Percentiles rank a stretch among this genome's conserved stretches.
Evolutionary conservation across 2,888 invertebrate species (phyloP).

Genomic region (Agrochola macilenta): DNA sequence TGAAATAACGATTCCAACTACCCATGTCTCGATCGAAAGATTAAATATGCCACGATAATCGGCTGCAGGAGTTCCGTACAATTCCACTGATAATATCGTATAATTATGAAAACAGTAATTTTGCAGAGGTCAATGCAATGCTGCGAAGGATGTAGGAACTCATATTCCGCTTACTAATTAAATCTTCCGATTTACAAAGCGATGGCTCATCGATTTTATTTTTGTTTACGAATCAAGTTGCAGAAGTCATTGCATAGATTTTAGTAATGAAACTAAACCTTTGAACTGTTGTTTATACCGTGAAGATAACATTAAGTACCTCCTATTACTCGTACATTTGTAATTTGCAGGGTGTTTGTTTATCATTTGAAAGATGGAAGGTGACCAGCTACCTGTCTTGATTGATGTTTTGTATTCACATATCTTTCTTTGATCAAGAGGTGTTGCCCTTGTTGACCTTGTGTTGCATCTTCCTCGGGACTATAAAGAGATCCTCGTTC

Average conservation of each 20-base stretch:
- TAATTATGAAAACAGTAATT: conserved; percentile 9
- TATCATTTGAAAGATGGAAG: not conserved
- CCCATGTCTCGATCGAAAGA: not conserved
- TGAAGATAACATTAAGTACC: not conserved
- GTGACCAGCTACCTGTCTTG: not conserved
- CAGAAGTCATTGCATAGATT: too few species aligned
- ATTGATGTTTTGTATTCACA: not conserved
- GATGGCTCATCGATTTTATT: conserved; percentile 3
- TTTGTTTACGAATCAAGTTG: not conserved
- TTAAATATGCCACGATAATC: conserved; percentile 2
- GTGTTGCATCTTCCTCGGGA: not conserved
- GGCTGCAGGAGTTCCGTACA: not conserved
- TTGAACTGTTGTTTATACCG: conserved; percentile 1
- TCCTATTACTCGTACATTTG: too few species aligned
- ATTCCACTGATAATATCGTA: conserved; percentile 5
- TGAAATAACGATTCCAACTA: not conserved
- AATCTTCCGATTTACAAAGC: conserved; percentile 9
- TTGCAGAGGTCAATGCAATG: conserved; percentile 3
- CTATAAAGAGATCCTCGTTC: not conserved
- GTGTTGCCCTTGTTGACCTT: too few species aligned
- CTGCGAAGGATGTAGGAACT: conserved; percentile 9
- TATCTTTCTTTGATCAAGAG: not conserved
- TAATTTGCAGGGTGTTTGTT: not conserved
- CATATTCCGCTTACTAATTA: conserved; percentile 8
- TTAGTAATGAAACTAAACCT: not conserved